These are phyloP conservation scores for Harpalus rubripes DNA, from an alignment of 2,888 invertebrate genomes.

Conservation along the genomic window DNA sequence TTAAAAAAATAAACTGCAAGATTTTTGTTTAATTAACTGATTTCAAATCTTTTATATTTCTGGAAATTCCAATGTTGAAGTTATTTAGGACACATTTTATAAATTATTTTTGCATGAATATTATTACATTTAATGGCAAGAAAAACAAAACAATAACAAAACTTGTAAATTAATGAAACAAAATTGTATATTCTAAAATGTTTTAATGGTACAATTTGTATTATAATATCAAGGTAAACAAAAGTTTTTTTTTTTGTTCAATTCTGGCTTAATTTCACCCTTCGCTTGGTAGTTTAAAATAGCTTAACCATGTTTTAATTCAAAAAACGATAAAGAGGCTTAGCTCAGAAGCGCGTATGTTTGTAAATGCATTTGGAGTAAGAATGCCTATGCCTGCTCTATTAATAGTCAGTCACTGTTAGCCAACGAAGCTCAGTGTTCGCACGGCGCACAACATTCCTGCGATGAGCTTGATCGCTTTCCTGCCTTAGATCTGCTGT, in stretches of 20 bases:
- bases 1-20: too few species aligned
- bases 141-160: not conserved
- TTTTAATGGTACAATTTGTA: not conserved
- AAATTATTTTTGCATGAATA: not conserved
- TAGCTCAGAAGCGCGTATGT: constrained; percentile 35
- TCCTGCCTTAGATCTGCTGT: constrained; percentile 26
- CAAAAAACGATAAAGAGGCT: constrained; percentile 22
- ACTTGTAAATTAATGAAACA: constrained; percentile 25
- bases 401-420: constrained; percentile 54
- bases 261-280: not conserved
- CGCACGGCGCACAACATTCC: constrained; percentile 28
- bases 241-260: constrained; percentile 3
- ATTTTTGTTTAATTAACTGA: too few species aligned
- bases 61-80: not conserved
- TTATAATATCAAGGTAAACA: not conserved
- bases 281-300: constrained; percentile 37
- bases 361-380: constrained; percentile 47
- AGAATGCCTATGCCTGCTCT: constrained; percentile 27
- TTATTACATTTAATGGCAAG: not conserved
- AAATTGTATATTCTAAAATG: not conserved
- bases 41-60: too few species aligned
- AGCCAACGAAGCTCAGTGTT: constrained; percentile 44
- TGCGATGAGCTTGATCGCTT: constrained; percentile 29
- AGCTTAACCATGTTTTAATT: constrained; percentile 12
- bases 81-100: not conserved